Evolutionary conservation across 2,888 invertebrate species (phyloP), one percentile per base, ranked within the genome.

Genomic region (Drosophila macrospina): DNA sequence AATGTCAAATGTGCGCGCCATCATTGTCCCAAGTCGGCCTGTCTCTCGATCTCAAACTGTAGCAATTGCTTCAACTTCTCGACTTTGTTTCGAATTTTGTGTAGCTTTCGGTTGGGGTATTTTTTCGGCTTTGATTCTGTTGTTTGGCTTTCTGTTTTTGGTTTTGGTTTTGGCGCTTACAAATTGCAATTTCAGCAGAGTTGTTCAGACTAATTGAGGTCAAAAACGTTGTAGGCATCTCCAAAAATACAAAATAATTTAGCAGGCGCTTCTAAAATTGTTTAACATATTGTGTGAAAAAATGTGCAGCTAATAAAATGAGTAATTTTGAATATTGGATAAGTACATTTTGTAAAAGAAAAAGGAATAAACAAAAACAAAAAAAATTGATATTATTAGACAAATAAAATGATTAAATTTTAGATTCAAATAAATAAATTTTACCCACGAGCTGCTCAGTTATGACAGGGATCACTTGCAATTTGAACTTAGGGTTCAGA

Each of bases 171-270:
- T 55, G n/a, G 67, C 60, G 45, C 48, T 67, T 51, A 71, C 85
- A 86, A 86, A 86, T 85, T 85, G 80, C 82, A 74, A 78, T 80
- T 86, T 59, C 54, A 34, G 20, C 57, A 51, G 42, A 63, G 48
- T 47, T 52, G 62, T 57, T 75, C 65, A 44, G 70, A 71, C 56
- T 75, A 85, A 86, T 86, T 86, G 82, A 85, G 85, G 87, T 86
- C 87, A 86, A 78, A 85, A 78, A 47, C 69, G 54, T 59, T 73
- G 74, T 80, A 69, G 47, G 61, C 69, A 71, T 83, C 83, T 69
- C 69, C 77, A 67, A 77, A 82, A 67, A 15, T 20, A n/a, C 8
- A 47, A 62, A 63, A 59, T 30, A 36, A 34, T 32, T 20, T 10
- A 41, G 57, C 64, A 55, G 56, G 47, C 52, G 32, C 47, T 24